Conservation (phyloP, 2,113 vertebrate species). For the Protobothrops mucrosquamatus region DNA sequence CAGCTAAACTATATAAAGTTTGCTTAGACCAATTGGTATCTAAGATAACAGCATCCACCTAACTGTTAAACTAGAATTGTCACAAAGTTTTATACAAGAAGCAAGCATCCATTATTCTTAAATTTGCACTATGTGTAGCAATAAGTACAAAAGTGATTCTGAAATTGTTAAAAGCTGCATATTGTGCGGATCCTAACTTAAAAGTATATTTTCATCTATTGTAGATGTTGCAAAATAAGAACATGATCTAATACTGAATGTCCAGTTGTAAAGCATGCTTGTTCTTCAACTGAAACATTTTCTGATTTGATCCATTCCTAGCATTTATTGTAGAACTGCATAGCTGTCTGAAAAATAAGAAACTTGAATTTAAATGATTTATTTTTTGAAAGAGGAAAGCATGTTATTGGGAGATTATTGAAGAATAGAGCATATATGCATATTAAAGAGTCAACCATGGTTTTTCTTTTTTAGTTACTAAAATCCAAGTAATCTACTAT, state of each 20-base stretch:
- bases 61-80: neutral
- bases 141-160: neutral
- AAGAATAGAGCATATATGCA: neutral
- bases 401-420: rapidly evolving
- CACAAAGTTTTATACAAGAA: neutral
- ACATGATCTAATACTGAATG: neutral
- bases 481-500: neutral
- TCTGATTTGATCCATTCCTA: neutral
- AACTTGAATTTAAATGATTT: neutral
- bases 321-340: neutral
- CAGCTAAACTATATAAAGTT: neutral
- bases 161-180: neutral
- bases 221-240: neutral
- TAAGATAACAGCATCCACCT: neutral
- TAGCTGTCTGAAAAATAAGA: neutral
- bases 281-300: neutral
- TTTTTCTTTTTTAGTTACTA: neutral
- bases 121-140: neutral
- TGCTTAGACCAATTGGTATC: neutral
- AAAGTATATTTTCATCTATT: neutral
- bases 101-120: neutral
- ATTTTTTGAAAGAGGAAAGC: neutral
- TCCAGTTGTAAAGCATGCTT: neutral
- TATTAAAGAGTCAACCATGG: neutral
- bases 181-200: neutral